phyloP scores from a whole-genome alignment of 2,888 invertebrate genomes.

The Amblyteles armatorius region DNA sequence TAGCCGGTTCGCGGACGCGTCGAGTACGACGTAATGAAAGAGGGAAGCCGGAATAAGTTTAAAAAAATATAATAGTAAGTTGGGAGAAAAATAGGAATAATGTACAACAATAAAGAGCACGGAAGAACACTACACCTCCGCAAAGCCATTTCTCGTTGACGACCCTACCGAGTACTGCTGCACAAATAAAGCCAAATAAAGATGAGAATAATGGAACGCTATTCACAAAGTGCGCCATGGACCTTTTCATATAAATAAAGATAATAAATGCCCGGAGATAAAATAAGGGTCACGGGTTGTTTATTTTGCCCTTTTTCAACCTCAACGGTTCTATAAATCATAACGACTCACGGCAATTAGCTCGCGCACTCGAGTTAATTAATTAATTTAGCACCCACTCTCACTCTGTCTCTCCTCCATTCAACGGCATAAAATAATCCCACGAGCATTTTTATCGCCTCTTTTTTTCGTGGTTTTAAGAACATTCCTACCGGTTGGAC shows the following conservation, averaged over 20 bases:
- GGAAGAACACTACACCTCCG: neutral
- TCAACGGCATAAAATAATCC: neutral
- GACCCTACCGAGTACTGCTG: neutral
- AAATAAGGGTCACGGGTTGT: neutral
- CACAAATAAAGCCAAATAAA: slow-evolving; percentile 42
- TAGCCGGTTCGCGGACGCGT: slow-evolving; percentile 18
- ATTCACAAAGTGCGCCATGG: slow-evolving; percentile 14
- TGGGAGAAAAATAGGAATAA: slow-evolving; percentile 5
- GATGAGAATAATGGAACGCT: slow-evolving; percentile 29
- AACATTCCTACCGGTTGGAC: neutral
- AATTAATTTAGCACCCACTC: slow-evolving; percentile 50
- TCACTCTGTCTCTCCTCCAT: neutral
- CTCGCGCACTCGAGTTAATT: slow-evolving; percentile 50
- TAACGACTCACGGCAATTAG: slow-evolving; percentile 53
- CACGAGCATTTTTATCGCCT: neutral
- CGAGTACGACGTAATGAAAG: slow-evolving; percentile 8
- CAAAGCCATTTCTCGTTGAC: slow-evolving; percentile 17
- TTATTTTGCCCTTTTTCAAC: neutral
- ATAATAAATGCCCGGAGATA: slow-evolving; percentile 41
- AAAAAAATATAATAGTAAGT: slow-evolving; percentile 17
- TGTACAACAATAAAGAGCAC: slow-evolving; percentile 32
- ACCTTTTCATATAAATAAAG: slow-evolving; percentile 16
- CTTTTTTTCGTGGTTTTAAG: slow-evolving; percentile 17
- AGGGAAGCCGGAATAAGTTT: slow-evolving; percentile 17
- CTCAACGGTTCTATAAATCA: slow-evolving; percentile 33